Conservation (phyloP, 2,113 vertebrate genomes). For the Perognathus longimembris region DNA sequence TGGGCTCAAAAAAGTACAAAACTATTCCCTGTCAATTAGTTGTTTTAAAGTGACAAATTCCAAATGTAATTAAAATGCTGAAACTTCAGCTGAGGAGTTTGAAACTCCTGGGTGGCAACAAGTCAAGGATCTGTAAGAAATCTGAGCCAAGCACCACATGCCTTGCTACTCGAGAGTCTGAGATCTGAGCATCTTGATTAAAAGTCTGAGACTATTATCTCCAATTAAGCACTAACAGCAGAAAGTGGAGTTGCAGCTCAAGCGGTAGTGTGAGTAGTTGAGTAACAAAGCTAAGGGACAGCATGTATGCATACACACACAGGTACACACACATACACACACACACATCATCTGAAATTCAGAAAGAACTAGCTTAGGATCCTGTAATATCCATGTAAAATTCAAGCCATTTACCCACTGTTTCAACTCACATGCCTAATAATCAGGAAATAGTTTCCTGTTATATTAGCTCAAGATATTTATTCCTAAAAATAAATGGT, state of each 20-base stretch:
- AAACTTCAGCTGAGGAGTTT: conserved; percentile 55
- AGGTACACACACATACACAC: too few species aligned
- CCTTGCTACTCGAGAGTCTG: too few species aligned
- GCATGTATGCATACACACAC: too few species aligned
- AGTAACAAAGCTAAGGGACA: too few species aligned
- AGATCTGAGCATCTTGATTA: too few species aligned
- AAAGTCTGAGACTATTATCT: too few species aligned
- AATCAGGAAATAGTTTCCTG: conserved; percentile 37
- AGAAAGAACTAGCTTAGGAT: not conserved
- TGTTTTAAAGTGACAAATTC: conserved; percentile 54
- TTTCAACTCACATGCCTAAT: conserved; percentile 23
- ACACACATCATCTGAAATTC: conserved; percentile 42
- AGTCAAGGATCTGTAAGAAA: conserved; percentile 54
- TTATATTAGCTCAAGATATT: conserved; percentile 48
- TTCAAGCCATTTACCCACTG: conserved; percentile 18
- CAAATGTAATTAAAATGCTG: conserved; percentile 71
- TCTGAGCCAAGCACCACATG: too few species aligned
- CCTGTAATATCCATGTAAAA: conserved; percentile 29
- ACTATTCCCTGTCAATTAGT: conserved; percentile 26
- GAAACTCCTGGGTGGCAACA: conserved; percentile 59
- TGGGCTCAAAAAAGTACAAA: conserved; percentile 35
- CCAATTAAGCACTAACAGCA: too few species aligned
- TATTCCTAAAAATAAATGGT: conserved; percentile 4
- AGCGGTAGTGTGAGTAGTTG: too few species aligned
- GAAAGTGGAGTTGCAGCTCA: too few species aligned